Percentiles rank a stretch among this genome's conserved stretches.
These are phyloP conservation scores for Syngnathus acus DNA, from an alignment of 2,797 vertebrate species.

Conservation along the genomic window DNA sequence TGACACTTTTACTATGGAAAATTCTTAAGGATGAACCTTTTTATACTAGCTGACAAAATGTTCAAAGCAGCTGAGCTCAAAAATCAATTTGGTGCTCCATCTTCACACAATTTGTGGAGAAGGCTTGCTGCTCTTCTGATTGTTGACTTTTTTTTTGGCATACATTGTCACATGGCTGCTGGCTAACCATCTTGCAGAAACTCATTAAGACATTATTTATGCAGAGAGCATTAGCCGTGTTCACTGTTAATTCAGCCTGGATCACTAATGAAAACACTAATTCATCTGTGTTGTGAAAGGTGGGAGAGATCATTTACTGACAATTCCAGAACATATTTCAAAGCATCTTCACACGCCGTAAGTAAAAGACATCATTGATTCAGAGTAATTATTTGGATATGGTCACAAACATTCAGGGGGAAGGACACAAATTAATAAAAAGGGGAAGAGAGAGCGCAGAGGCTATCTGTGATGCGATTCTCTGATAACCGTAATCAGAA, in stretches of 20 bases:
- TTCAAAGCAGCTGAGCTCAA: too few species aligned
- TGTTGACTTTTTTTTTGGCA: conserved; percentile 22
- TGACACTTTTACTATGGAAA: background rate
- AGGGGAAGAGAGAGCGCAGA: conserved; percentile 32
- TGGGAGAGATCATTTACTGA: conserved; percentile 9
- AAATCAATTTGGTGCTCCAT: too few species aligned
- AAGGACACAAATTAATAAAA: conserved; percentile 18
- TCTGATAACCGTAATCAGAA: conserved; percentile 92
- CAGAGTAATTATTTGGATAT: conserved; percentile 25
- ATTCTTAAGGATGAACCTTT: too few species aligned
- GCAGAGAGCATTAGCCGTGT: conserved; percentile 19
- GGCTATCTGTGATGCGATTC: conserved; percentile 77
- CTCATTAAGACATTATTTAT: conserved; percentile 60
- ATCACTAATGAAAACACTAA: conserved; percentile 54
- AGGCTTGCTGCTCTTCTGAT: conserved; percentile 10
- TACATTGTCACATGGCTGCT: conserved; percentile 34
- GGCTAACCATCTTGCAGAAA: conserved; percentile 49
- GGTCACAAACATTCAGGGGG: conserved; percentile 19
- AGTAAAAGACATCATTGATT: background rate
- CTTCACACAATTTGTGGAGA: too few species aligned
- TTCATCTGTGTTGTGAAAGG: conserved; percentile 37
- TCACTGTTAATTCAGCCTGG: conserved; percentile 43
- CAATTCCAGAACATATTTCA: background rate
- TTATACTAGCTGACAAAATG: too few species aligned
- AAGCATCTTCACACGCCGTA: background rate